phyloP scores from a whole-genome alignment of 92 coral and sea anemone genomes.

The Parazoanthus swiftii region DNA sequence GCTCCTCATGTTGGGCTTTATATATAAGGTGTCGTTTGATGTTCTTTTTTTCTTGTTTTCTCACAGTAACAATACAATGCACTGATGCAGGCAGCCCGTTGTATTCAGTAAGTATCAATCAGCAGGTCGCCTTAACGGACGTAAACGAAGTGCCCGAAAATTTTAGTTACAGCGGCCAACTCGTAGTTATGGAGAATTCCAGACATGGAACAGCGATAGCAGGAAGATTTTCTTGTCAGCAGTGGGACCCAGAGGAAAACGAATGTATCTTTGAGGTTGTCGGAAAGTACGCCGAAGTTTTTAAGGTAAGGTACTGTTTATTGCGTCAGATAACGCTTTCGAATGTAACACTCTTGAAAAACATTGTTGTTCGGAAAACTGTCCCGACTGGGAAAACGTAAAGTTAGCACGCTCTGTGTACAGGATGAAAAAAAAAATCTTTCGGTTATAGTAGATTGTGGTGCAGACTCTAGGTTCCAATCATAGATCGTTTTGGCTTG shows the following conservation, averaged over 20 bases:
- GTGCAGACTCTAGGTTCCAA: no score
- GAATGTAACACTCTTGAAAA: background rate
- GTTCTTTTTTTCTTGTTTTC: background rate
- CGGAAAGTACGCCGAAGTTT: slow-evolving; percentile 73
- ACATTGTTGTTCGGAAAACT: background rate
- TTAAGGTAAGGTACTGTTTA: slow-evolving; percentile 59
- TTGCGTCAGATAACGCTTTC: no score
- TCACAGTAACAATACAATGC: slow-evolving; percentile 68
- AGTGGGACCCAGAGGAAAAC: slow-evolving; percentile 72
- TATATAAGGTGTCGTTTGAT: no score
- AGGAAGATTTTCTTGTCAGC: slow-evolving; percentile 70
- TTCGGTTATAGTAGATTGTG: no score
- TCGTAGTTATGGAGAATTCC: slow-evolving; percentile 60
- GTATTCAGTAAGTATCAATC: slow-evolving; percentile 56
- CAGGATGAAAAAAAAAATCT: no score
- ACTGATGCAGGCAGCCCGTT: slow-evolving; percentile 74
- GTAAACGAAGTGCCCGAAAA: slow-evolving; percentile 83
- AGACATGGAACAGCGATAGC: slow-evolving; percentile 52
- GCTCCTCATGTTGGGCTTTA: no score
- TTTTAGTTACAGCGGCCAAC: slow-evolving; percentile 58
- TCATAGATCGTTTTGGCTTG: no score
- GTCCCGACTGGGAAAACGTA: no score
- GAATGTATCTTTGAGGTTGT: slow-evolving; percentile 67
- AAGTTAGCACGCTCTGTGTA: no score
- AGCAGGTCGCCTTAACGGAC: slow-evolving; percentile 61